Base-by-base conservation (phyloP, 2,797 vertebrate genomes). In the Falco peregrinus region DNA sequence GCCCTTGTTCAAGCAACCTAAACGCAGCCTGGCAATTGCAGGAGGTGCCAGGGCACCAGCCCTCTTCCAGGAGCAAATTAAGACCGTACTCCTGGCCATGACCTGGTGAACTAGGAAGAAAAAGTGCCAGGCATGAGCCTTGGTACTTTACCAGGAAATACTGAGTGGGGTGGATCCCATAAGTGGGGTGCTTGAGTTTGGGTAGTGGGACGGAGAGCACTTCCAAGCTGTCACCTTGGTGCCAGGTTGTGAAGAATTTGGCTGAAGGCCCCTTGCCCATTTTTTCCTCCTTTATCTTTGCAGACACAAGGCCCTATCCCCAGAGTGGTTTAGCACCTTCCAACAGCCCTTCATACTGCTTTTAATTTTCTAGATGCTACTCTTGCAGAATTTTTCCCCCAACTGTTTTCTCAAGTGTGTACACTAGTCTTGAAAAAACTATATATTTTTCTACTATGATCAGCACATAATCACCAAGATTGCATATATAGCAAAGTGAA, bases 101-200 rank as follows among this genome's bases (percentile, higher is more conserved):
- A 28, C 16, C 18, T 61, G 60, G 43, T 37, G 28, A 54, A 51
- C 48, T 26, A 20, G 26, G 50, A n/a, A 54, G 63, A 39, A 71
- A 19, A 45, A 13, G n/a, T 43, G 19, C n/a, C 31, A 28, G 61
- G 15, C 5, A 0, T 16, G 53, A 39, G 70, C 35, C 0, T 0
- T 26, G 37, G 43, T 63, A 28, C 67, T 59, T 57, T 11, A 24
- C 6, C 5, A 59, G 74, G 51, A 60, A 64, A 69, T 43, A 24
- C 20, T 11, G 35, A 13, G 22, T 4, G 31, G n/a, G 47, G 5
- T 45, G 67, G 28, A 28, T 73, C 39, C 29, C 8, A 9, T 39
- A 57, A 57, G 33, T 31, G 54, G 39, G 35, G 60, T 13, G 43
- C 60, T 64, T 0, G 6, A 28, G 13, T 16, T 48, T 26, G 51